Conservation (phyloP, 2,888 invertebrate species). For the Drosophila birchii region DNA sequence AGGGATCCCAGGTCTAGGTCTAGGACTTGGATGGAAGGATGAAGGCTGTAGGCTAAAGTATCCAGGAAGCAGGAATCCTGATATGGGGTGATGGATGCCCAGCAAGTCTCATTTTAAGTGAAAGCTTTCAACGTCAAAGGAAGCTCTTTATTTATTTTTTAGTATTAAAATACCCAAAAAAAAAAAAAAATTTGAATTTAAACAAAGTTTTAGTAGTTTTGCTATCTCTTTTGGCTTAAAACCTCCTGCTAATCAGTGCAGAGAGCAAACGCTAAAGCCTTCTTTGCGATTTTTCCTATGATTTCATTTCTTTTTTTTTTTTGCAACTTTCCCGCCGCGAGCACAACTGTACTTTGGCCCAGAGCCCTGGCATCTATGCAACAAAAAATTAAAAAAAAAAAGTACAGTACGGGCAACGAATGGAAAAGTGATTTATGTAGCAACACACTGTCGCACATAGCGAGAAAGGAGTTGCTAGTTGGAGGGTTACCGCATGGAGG, state of each 20-base stretch:
- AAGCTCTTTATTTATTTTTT: neutral
- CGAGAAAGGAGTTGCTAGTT: neutral
- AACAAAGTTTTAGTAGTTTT: neutral
- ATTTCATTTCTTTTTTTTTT: neutral
- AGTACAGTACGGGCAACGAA: slow-evolving; percentile 10
- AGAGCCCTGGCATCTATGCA: slow-evolving; percentile 18
- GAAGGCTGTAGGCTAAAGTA: neutral
- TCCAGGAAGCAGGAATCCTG: neutral
- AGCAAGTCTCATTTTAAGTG: slow-evolving; percentile 13
- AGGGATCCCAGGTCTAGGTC: slow-evolving; percentile 37
- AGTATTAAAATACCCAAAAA: neutral
- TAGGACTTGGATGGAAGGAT: slow-evolving; percentile 12
- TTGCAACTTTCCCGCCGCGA: neutral
- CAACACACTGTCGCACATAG: slow-evolving; percentile 30
- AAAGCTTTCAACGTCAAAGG: neutral
- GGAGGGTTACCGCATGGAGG: neutral
- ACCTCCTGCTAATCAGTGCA: neutral
- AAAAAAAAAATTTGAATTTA: neutral
- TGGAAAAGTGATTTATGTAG: slow-evolving; percentile 40
- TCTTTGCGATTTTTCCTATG: neutral
- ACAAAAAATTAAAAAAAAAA: neutral
- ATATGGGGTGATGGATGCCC: neutral
- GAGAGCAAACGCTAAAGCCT: neutral
- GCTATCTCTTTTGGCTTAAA: neutral
- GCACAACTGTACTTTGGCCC: slow-evolving; percentile 32